Evolutionary conservation across 2,797 vertebrate species (phyloP).

Genomic region (Cyclopterus lumpus): DNA sequence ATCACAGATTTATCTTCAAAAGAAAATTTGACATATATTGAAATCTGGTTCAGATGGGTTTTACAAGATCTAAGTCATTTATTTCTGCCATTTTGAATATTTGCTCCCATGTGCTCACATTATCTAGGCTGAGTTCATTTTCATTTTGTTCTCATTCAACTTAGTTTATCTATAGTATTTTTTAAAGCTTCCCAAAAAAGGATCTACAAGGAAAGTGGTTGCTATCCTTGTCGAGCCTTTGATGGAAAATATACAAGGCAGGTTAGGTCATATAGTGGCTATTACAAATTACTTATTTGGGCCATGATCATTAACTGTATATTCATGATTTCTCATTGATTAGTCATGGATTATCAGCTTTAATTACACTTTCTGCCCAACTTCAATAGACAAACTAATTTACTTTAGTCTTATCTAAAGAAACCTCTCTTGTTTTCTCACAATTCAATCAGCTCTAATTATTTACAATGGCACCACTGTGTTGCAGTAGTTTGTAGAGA

Average conservation of each 20-base stretch:
- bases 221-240: too few relatives aligned
- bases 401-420: conserved; percentile 26
- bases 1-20: background rate
- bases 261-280: background rate
- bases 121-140: background rate
- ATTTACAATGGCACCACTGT: conserved; percentile 10
- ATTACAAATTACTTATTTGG: background rate
- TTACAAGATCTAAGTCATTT: background rate
- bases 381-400: conserved; percentile 24
- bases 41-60: background rate
- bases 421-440: conserved; percentile 26
- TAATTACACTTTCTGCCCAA: conserved; percentile 10
- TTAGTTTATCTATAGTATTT: background rate
- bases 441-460: conserved; percentile 38
- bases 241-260: background rate
- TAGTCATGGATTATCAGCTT: conserved; percentile 28
- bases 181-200: background rate
- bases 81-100: background rate
- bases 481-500: conserved; percentile 67
- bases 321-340: conserved; percentile 7
- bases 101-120: background rate
- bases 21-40: background rate
- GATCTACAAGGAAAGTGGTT: background rate
- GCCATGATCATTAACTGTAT: background rate
- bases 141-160: background rate